Base-by-base conservation (phyloP, 2,888 invertebrate genomes). In the Bursaphelenchus okinawaensis region DNA sequence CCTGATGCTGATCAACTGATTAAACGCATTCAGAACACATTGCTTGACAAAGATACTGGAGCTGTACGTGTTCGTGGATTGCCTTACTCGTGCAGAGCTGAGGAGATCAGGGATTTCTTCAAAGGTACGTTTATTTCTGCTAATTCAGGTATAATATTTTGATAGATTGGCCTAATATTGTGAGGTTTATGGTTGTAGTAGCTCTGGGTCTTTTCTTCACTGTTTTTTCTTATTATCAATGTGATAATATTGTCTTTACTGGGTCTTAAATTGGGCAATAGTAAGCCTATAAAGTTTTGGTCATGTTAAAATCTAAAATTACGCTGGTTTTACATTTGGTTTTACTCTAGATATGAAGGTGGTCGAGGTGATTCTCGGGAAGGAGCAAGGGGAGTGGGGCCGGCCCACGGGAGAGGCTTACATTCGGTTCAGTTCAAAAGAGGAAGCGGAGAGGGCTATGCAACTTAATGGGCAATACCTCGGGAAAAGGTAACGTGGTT, bases 391-490 rank as follows among this genome's bases (percentile, higher is more conserved):
- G 75, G 72, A 65, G 69, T 62, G 72, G 71, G 76, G 75, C 64
- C 74, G 77, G 67, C 75, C 78, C 62, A 76, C 75, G 63, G 79
- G 79, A 68, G 79, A 79, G 65, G 79, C 75, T 27, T 80, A 71
- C 68, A 75, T 77, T 26, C 70, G 72, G 64, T 78, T 79, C 59
- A 67, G 68, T 52, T 63, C 68, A 52, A 67, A 62, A 52, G 72
- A 73, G 16, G 72, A 75, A 27, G 75, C 78, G 26, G 67, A 69
- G 50, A 68, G 63, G 54, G 79, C 79, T 54, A 65, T 79, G 70
- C 68, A 74, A 63, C 74, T 70, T 62, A 80, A 80, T 70, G 74
- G 75, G 67, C 71, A 74, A 63, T 73, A 74, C 65, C 68, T 79
- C 72, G 79, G 79, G 71, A 66, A 64, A 64, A 79, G 79, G 79